Evolutionary conservation across 2,113 vertebrate species (phyloP), one percentile per base, ranked within the genome.

Genomic region (Dissostichus mawsoni): DNA sequence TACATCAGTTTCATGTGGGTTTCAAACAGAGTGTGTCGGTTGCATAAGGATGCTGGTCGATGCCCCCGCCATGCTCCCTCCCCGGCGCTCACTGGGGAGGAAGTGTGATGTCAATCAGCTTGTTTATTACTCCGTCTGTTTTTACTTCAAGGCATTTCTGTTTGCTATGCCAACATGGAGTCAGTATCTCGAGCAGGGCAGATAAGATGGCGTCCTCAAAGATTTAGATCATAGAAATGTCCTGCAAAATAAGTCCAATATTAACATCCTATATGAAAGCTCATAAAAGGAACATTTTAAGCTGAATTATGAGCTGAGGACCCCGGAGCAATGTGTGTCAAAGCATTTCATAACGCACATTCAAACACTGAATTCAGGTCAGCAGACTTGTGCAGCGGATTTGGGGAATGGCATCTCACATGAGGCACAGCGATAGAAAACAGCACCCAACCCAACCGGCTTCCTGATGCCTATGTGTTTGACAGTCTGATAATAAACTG

Each of bases 141-240:
- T 89, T 88, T 58, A 89, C 80, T 88, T 83, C n/a, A 89, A 59
- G 62, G 68, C n/a, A 17, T 66, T 78, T 36, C 8, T 81, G 87
- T 92, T 92, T 94, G 90, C 77, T 92, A 90, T 93, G 81, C 81
- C 86, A 92, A 93, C 91, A 92, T 2, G 0, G 44, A 78, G 57
- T 62, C 70, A 4, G 51, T 55, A 77, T 89, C 45, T 69, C 13
- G 14, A 73, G n/a, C 20, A 11, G 55, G 2, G 11, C 12, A 18
- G 69, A 83, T 87, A 67, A 77, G 77, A 2, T 23, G 67, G 50
- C 6, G 36, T 51, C 55, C 47, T 69, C 23, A 68, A 17, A 48
- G 4, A 16, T 20, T 44, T 8, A 81, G 78, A 71, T 85, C 83
- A 84, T 36, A 50, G 45, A 85, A 47, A 77, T 53, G 76, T 86